Evolutionary conservation across 2,797 vertebrate species (phyloP).

Genomic region (Salmo trutta): DNA sequence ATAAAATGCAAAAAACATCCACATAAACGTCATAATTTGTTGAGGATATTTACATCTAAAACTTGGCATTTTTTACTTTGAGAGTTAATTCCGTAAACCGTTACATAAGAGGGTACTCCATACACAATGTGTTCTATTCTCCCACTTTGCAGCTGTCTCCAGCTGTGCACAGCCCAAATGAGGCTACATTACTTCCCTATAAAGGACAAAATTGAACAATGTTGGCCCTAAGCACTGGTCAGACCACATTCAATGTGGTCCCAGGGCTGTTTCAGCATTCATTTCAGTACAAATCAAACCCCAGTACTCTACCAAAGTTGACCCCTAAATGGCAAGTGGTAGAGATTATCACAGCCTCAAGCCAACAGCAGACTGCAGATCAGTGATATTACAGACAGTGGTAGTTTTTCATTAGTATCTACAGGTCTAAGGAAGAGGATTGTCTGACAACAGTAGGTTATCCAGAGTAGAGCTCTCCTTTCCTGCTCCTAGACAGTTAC

Average conservation of each 20-base stretch:
- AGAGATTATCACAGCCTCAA: constrained; percentile 61
- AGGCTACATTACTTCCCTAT: not conserved
- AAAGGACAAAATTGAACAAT: not conserved
- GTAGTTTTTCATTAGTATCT: constrained; percentile 72
- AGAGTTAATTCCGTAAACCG: constrained; percentile 15
- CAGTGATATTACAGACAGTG: constrained; percentile 26
- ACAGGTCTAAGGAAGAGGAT: constrained; percentile 75
- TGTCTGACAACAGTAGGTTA: constrained; percentile 71
- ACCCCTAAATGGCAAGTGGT: not conserved
- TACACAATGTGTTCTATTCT: constrained; percentile 10
- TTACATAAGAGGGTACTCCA: constrained; percentile 26
- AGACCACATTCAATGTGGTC: not conserved
- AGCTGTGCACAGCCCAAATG: constrained; percentile 15
- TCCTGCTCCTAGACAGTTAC: constrained; percentile 22
- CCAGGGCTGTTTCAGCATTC: not conserved
- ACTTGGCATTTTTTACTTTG: not conserved
- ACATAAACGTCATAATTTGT: not conserved
- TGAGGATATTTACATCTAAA: not conserved
- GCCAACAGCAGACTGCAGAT: constrained; percentile 77
- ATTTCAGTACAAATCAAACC: not conserved
- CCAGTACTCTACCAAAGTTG: not conserved
- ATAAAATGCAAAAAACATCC: constrained; percentile 73
- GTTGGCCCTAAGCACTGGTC: not conserved
- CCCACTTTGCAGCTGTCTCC: constrained; percentile 51
- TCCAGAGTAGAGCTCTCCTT: constrained; percentile 76